Base-by-base conservation (phyloP, 2,797 vertebrate genomes). In the Leucoraja ocellata region DNA sequence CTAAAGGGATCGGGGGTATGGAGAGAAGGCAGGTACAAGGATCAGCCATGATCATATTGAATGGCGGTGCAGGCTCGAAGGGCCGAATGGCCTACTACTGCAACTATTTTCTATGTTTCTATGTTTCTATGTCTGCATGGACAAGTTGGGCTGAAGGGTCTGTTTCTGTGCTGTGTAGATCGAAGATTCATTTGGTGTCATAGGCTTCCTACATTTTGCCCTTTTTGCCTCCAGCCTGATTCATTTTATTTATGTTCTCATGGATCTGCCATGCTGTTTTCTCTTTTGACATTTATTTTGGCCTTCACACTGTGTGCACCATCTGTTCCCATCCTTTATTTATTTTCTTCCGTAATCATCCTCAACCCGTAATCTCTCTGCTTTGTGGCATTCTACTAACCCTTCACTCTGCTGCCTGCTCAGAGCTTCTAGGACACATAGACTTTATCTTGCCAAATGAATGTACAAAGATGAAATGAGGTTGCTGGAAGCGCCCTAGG, bases 171-270 rank as follows among this genome's bases (percentile, higher is more conserved):
- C 46, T 46, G 46, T 46, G 46, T 46, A 46, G 46, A 46, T 46
- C 46, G 46, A 46, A 46, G 39, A 3, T 46, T 46, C 21, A 21
- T 65, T 63, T 88, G 63, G n/a, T 36, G n/a, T 88, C 61, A 13
- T 16, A 21, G 61, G 13, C n/a, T 68, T n/a, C 16, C 32, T 16
- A 36, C 84, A 88, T 68, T 68, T 63, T 88, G 61, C n/a, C 63
- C 32, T 68, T 86, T 63, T 68, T 36, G 84, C 61, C 36, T 68
- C 84, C 63, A 68, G 16, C 84, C n/a, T 36, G 63, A 68, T 88
- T 88, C n/a, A n/a, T 46, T 86, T 86, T 86, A 86, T 86, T 86
- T 65, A 86, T 32, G 84, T 88, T 88, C 84, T 68, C 61, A 18
- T 32, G 84, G 84, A 61, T 21, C n/a, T 88, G 16, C 11, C 58